Base-by-base conservation (phyloP, 2,113 vertebrate genomes). In the Clarias gariepinus region DNA sequence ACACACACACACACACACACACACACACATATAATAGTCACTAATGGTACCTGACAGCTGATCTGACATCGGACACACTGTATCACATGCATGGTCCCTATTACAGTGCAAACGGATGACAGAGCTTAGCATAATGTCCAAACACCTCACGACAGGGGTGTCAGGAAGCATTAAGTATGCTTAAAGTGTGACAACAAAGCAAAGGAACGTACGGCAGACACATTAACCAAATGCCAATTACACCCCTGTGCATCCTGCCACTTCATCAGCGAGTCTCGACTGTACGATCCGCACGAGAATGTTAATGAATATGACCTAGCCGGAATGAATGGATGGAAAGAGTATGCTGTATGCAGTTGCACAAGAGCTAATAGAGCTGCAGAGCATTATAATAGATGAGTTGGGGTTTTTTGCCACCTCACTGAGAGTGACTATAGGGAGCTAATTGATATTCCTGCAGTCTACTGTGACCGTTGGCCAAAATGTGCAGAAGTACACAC, bases 71-170 rank as follows among this genome's bases (percentile, higher is more conserved):
- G 58, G 84, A 81, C 84, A 76, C 58, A 64, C 58, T 30, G 81
- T 88, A 87, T 88, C 89, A 90, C 84, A 81, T 10, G 64, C 76
- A 60, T n/a, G 6, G 87, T 81, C 86, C 66, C 25, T 41, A 71
- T 73, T 58, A 73, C 83, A 84, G 73, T 57, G 66, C 33, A 61
- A 80, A 53, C 57, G 23, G 47, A 80, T 86, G 86, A 89, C 89
- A 88, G 76, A 66, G 66, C 85, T 90, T 88, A 90, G 87, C 89
- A 86, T 88, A 88, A 77, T 84, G 86, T 90, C 84, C 84, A 90
- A 90, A 90, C 86, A 88, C 85, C n/a, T 88, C 84, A 82, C 73
- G 87, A 90, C 89, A 86, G 81, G 74, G 81, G 16, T 88, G 89
- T 88, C 89, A 33, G 79, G 84, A 86, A 66, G 81, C 74, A 90